Percentiles rank a stretch among this genome's conserved stretches.
Conservation (phyloP, 2,888 invertebrate genomes). For the Hypercompe scribonia region DNA sequence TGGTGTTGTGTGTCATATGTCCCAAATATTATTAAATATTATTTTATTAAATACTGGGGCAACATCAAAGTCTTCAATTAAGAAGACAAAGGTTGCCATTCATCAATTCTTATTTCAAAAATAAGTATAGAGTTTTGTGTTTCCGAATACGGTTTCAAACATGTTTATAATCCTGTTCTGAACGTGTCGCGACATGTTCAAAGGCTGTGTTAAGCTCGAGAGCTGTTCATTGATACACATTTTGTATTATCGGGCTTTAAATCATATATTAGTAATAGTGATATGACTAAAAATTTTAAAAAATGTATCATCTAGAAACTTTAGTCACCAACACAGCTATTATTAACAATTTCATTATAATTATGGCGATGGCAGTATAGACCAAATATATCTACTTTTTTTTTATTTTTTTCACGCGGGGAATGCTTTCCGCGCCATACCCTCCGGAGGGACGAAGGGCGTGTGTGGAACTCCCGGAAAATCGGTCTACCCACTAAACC, state of each 20-base stretch:
- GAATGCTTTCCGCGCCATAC: too few species aligned
- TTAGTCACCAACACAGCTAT: too few species aligned
- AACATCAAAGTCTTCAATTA: not conserved
- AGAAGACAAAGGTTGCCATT: slow-evolving; percentile 1
- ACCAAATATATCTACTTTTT: too few species aligned
- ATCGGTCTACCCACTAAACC: too few species aligned
- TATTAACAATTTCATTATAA: too few species aligned
- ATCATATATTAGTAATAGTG: not conserved
- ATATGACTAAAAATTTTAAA: not conserved
- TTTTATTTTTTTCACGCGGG: too few species aligned
- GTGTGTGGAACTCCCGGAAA: too few species aligned
- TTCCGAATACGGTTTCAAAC: slow-evolving; percentile 21
- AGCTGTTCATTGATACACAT: slow-evolving; percentile 10
- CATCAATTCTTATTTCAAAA: not conserved
- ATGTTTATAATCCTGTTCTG: slow-evolving; percentile 26
- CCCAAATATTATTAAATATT: too few species aligned
- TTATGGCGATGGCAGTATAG: too few species aligned
- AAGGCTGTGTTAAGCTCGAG: slow-evolving; percentile 27
- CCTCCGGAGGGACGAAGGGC: too few species aligned
- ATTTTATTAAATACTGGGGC: not conserved
- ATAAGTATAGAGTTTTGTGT: not conserved
- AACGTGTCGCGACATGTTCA: slow-evolving; percentile 50
- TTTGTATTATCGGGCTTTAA: not conserved
- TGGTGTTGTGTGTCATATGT: too few species aligned
- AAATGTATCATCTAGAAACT: too few species aligned